A percentile compares a stretch with the other conserved stretches of the same genome.
Conservation (phyloP, 2,797 vertebrate species). For the Tolypeutes matacus region DNA sequence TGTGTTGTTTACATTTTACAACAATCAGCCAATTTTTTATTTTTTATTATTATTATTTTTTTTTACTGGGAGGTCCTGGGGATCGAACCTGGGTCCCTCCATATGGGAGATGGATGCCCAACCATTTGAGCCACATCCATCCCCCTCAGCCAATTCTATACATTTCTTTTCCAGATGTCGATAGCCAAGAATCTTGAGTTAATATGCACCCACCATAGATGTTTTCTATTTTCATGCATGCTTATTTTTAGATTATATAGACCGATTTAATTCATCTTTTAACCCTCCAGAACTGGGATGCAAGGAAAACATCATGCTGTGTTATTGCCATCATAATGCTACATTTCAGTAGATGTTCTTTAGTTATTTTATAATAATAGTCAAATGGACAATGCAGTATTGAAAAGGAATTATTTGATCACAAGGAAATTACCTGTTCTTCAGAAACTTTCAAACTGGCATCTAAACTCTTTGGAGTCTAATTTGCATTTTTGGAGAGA, state of each 20-base stretch:
- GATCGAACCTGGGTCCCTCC: no score
- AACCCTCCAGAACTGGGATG: background rate
- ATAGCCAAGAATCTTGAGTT: constrained; percentile 40
- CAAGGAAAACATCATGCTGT: background rate
- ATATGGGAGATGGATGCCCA: no score
- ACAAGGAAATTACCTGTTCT: background rate
- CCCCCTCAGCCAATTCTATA: background rate
- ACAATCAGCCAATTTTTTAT: constrained; percentile 23
- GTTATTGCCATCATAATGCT: background rate
- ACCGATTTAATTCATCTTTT: constrained; percentile 58
- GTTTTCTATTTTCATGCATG: constrained; percentile 37
- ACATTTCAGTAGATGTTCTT: background rate
- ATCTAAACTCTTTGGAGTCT: background rate
- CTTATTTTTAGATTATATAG: constrained; percentile 30
- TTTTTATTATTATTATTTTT: no score
- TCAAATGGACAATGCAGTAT: background rate
- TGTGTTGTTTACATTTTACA: background rate
- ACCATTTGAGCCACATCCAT: no score
- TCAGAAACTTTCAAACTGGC: background rate
- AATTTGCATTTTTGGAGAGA: background rate
- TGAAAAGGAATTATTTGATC: constrained; percentile 17
- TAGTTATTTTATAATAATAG: background rate
- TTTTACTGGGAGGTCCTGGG: no score
- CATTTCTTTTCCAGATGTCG: constrained; percentile 49
- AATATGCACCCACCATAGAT: background rate